These are phyloP conservation scores for Sceliomorpha sp. DNA, from an alignment of 2,888 invertebrate species.

Conservation along the genomic window DNA sequence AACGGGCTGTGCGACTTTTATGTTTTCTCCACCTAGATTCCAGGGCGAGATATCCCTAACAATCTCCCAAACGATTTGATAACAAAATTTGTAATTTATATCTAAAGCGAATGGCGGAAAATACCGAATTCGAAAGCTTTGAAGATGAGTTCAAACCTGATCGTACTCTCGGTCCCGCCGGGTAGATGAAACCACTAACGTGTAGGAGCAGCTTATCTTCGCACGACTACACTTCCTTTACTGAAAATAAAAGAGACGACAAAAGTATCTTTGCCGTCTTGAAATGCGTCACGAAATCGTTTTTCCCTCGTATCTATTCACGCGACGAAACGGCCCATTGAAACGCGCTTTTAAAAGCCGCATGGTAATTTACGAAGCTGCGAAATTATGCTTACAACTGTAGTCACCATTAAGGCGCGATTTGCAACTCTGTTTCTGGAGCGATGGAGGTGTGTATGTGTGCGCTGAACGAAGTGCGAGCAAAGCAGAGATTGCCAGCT, in stretches of 20 bases:
- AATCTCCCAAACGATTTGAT: too few species aligned
- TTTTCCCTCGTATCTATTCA: slow-evolving; percentile 35
- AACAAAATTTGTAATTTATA: too few species aligned
- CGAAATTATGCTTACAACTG: slow-evolving; percentile 34
- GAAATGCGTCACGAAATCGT: slow-evolving; percentile 25
- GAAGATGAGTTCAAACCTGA: too few species aligned
- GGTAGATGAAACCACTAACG: slow-evolving; percentile 23
- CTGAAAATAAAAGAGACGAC: slow-evolving; percentile 21
- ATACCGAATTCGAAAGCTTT: too few species aligned
- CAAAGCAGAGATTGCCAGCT: slow-evolving; percentile 24
- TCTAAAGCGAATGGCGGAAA: too few species aligned
- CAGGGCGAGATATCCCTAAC: too few species aligned
- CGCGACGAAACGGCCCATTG: slow-evolving; percentile 27
- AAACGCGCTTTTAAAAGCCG: slow-evolving; percentile 25
- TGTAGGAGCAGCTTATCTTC: slow-evolving; percentile 16
- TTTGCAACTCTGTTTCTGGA: slow-evolving; percentile 31
- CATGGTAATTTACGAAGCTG: slow-evolving; percentile 28
- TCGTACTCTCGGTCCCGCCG: too few species aligned
- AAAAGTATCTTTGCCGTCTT: slow-evolving; percentile 10
- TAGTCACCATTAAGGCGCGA: slow-evolving; percentile 18
- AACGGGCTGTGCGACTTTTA: too few species aligned
- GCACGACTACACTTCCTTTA: slow-evolving; percentile 23
- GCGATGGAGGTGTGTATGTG: slow-evolving; percentile 18
- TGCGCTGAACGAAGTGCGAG: slow-evolving; percentile 24
- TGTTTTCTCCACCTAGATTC: too few species aligned